Base-by-base conservation (phyloP, 1,140 invertebrate genomes). In the Phymorhynchus buccinoides region DNA sequence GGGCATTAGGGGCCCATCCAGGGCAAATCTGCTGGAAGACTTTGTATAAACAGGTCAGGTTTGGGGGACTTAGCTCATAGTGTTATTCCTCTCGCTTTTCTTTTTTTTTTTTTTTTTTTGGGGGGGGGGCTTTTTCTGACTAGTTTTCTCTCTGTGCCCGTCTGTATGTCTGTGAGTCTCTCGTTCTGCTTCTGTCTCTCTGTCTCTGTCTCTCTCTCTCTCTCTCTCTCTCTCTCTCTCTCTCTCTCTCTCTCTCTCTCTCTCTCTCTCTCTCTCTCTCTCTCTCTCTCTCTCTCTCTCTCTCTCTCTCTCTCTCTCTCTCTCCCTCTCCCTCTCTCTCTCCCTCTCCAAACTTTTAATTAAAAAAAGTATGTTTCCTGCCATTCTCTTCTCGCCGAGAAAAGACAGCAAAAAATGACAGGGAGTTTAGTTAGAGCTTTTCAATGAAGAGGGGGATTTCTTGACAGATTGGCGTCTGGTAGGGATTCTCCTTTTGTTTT, bases 221-320 rank as follows among this genome's bases (percentile, higher is more conserved):
- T 73, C 32, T 35, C 66, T 71, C 32, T 35, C 66, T 71, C 66
- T 71, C 32, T 35, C 27, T 71, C 27, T 71, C 27, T 71, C 66
- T 71, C 66, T 56, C n/a, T n/a, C n/a, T n/a, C n/a, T n/a, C n/a
- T n/a, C n/a, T n/a, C n/a, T n/a, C n/a, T n/a, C n/a, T n/a, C n/a
- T n/a, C n/a, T n/a, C 18, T 48, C 7, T 18, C 18, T 9, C 18
- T 48, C 18, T 18, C 7, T 73, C 71, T 73, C 27, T 73, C 27
- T 6, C 71, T 27, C 6, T 73, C 12, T 6, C 27, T 66, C 62
- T 66, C 62, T 66, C 62, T 66, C 62, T 66, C 62, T 66, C 62
- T 66, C 62, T 66, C 62, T 66, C 62, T 66, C 62, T 66, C 62
- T 66, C 62, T 66, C 62, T 66, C 62, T 66, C 62, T 66, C 75